Conservation (phyloP, 2,797 vertebrate genomes). For the Crocidura indochinensis region DNA sequence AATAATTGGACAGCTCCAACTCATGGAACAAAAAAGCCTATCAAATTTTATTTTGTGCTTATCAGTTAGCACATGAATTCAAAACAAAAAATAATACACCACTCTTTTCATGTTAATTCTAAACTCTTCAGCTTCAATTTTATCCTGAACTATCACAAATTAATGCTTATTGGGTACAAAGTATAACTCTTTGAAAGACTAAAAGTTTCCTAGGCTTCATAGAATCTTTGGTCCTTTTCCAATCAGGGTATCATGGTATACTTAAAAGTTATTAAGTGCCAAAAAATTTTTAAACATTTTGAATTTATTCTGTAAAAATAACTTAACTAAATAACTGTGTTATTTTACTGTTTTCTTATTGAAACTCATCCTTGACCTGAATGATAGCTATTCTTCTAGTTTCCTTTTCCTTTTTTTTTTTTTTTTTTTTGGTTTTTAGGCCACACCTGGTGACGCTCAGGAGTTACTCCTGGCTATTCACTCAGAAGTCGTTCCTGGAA, state of each 20-base stretch:
- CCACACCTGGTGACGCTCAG: too few relatives aligned
- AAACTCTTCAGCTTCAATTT: conserved; percentile 17
- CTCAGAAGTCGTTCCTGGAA: too few relatives aligned
- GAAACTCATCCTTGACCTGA: not conserved
- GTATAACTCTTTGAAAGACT: conserved; percentile 22
- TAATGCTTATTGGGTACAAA: not conserved
- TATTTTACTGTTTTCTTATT: not conserved
- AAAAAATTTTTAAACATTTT: not conserved
- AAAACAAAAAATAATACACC: not conserved
- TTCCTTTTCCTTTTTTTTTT: not conserved
- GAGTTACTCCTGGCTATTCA: too few relatives aligned
- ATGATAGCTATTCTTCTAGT: not conserved
- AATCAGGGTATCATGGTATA: not conserved
- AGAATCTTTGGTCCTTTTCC: not conserved
- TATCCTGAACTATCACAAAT: not conserved
- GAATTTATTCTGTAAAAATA: not conserved
- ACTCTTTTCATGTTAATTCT: conserved; percentile 54
- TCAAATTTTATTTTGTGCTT: not conserved
- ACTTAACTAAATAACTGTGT: not conserved
- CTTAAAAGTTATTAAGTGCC: conserved; percentile 14
- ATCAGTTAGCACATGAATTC: not conserved
- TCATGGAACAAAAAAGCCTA: not conserved
- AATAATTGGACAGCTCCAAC: conserved; percentile 3
- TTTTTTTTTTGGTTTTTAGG: too few relatives aligned
- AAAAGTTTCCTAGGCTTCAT: not conserved